A percentile compares a stretch with the other conserved stretches of the same genome.
These are phyloP conservation scores for Aspiorhynchus laticeps DNA, from an alignment of 2,113 vertebrate genomes.

Conservation along the genomic window DNA sequence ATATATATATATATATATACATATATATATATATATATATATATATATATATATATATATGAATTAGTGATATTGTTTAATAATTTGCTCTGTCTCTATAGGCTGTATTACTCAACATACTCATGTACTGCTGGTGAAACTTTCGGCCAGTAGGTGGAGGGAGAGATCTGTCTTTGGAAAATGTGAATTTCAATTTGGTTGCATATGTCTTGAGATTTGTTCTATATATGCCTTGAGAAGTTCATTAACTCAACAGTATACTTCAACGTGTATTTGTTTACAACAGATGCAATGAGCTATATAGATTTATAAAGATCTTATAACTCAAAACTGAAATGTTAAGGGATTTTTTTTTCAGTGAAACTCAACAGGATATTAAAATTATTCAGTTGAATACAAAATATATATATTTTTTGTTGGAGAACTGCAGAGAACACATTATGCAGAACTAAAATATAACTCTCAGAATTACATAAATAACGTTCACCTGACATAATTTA, in stretches of 20 bases:
- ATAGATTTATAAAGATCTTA: not conserved
- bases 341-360: not conserved
- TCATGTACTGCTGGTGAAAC: not conserved
- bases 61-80: not conserved
- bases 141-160: conserved; percentile 56
- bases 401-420: not conserved
- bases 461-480: not conserved
- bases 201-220: no score
- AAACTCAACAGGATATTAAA: not conserved
- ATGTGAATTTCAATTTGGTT: not conserved
- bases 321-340: not conserved
- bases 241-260: not conserved
- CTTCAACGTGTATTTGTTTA: not conserved
- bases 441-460: not conserved
- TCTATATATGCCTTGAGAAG: no score
- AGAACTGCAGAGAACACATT: not conserved
- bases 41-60: no score
- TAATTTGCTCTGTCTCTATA: not conserved
- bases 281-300: not conserved
- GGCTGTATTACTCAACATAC: not conserved
- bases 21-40: no score
- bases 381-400: not conserved
- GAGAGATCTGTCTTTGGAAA: conserved; percentile 36
- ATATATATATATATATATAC: no score
- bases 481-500: not conserved